Base-by-base conservation (phyloP, 2,113 vertebrate species). In the Ptilonorhynchus violaceus region DNA sequence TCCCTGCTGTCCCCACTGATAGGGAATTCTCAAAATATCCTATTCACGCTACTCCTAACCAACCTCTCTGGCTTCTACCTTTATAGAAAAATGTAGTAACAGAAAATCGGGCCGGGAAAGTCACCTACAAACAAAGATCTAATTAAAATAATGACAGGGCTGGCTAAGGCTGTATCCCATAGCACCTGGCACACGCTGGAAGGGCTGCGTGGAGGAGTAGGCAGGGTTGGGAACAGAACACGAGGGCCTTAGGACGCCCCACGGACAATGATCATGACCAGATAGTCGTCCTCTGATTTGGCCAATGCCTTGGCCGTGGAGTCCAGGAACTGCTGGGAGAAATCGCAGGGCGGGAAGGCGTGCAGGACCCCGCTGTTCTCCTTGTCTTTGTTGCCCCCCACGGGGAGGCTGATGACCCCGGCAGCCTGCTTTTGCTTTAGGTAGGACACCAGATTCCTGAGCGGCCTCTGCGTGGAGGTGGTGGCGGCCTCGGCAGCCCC, bases 341-440 rank as follows among this genome's bases (percentile, higher is more conserved):
- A 99, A 98, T 99, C 99, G 97, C 99, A 99, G 93, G 99, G 99
- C 20, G 99, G 99, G 80, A 99, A 99, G 96, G 99, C 99, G 96
- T 99, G 99, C 97, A 99, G 99, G 67, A 99, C 99, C 94, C 99
- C 99, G 44, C 99, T 98, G 98, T 99, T 99, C 98, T 99, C 99
- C 98, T 99, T 99, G 99, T 99, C 99, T 98, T 99, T 98, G 98
- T 99, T 99, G 79, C 99, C 99, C 93, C 99, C 99, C 31, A 99
- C 99, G 20, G 99, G 99, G 77, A 99, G 98, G 98, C 99, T 99
- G 98, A 99, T 99, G 97, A 99, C 99, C 86, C 99, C 99, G 41
- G 99, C 99, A n/a, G 99, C 99, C 98, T 99, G 99, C 98, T 99
- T 99, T 99, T 99, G 99, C 98, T 99, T 99, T 98, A 99, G 98